Percentiles rank a stretch among this genome's conserved stretches.
These are phyloP conservation scores for Epizoanthus rinbou DNA, from an alignment of 92 coral and sea anemone species.

Conservation along the genomic window DNA sequence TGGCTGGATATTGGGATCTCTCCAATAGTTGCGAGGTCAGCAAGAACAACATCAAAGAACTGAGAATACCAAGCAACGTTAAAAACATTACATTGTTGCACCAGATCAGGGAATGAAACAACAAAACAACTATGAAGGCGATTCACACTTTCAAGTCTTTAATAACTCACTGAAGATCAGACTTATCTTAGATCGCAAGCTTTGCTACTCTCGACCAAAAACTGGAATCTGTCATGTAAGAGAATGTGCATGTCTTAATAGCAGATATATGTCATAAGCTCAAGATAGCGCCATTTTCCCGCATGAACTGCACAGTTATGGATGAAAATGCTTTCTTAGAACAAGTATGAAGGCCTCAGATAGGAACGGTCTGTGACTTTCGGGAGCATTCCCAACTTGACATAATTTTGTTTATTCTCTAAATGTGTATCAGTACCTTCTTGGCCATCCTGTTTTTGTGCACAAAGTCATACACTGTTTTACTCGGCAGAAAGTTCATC, in stretches of 20 bases:
- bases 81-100: no score
- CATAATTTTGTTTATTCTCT: no score
- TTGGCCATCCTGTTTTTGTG: neutral
- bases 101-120: no score
- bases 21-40: no score
- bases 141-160: conserved; percentile 2
- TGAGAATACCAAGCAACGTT: no score
- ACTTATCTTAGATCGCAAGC: neutral
- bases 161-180: neutral
- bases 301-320: conserved; percentile 8
- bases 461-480: neutral
- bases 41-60: no score
- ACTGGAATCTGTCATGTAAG: no score
- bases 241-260: no score
- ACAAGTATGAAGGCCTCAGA: neutral
- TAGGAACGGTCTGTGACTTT: neutral
- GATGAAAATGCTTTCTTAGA: neutral
- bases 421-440: neutral
- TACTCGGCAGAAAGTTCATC: neutral
- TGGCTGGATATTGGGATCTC: no score
- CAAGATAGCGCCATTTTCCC: neutral
- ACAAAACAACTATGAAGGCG: no score
- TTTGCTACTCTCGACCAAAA: no score
- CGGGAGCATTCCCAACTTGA: neutral
- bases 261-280: neutral